Conservation (phyloP, 2,113 vertebrate genomes). For the Excalfactoria chinensis region DNA sequence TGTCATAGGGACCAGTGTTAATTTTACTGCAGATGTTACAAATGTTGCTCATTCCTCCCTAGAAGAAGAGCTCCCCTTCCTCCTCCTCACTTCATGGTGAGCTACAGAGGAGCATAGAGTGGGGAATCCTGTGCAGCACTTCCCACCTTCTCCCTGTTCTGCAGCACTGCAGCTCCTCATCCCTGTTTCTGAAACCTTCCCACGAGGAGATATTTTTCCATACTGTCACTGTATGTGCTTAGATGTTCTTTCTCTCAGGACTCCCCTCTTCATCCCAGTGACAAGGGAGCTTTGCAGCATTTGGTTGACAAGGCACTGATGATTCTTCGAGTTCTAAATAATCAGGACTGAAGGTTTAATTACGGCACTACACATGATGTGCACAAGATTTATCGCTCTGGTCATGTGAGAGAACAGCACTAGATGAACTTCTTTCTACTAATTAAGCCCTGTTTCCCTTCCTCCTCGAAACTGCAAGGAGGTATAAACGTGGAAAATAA, state of each 20-base stretch:
- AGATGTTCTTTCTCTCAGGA: accelerated
- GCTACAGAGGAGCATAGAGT: neutral
- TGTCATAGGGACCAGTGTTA: neutral
- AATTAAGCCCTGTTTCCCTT: slow-evolving; percentile 53
- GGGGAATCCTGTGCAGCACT: accelerated
- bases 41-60: neutral
- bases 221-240: neutral
- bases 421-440: slow-evolving; percentile 19
- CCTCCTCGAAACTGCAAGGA: slow-evolving; percentile 25
- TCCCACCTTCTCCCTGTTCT: accelerated
- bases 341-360: slow-evolving; percentile 54
- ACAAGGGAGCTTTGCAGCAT: neutral
- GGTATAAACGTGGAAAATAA: slow-evolving; percentile 16
- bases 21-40: neutral
- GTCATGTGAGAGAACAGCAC: slow-evolving; percentile 41
- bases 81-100: neutral
- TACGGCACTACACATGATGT: slow-evolving; percentile 43
- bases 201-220: neutral
- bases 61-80: neutral
- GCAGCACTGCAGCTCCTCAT: neutral
- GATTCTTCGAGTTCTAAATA: slow-evolving; percentile 26
- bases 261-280: neutral
- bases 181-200: neutral
- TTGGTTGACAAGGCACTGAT: neutral
- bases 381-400: slow-evolving; percentile 50